Base-by-base conservation (phyloP, 2,797 vertebrate genomes). In the Falco concolor region DNA sequence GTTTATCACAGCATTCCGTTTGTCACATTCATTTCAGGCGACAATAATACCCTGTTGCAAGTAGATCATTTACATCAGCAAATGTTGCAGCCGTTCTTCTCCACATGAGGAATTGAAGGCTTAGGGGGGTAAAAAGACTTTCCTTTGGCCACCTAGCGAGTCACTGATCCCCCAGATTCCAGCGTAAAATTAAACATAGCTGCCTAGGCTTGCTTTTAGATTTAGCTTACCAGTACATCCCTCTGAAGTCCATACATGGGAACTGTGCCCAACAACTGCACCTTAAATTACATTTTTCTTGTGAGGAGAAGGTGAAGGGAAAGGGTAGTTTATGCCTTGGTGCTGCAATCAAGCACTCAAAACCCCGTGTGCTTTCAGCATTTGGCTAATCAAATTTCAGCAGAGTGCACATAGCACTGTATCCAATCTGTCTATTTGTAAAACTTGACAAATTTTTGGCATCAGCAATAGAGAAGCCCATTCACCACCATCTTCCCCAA, bases 1-100 rank as follows among this genome's bases (percentile, higher is more conserved):
- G 86, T 95, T 96, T 80, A 94, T 95, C 95, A 92, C 90, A 87
- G 78, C 86, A 91, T 95, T 83, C 90, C 8, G 0, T 94, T 94
- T 90, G 92, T 94, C 92, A 93, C 90, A 92, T 83, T 95, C 24
- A 8, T 69, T 95, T 89, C 84, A 87, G 94, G 65, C 1, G 1
- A 65, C 1, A 4, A 81, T 81, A 91, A 87, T 89, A 60, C 82
- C 69, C 89, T 44, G 42, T 88, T 68, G 69, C 89, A 92, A 94
- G 73, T 54, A 92, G 42, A 57, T 54, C 11, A 0, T 91, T 91
- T 68, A 80, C 79, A 84, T 17, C 17, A 8, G 82, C 54, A 75
- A 92, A 93, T 94, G 83, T 84, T 84, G 57, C 68, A 84, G 92
- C 18, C 36, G 20, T 69, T 92, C 84, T 93, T 68, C 76, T 91